Conservation (phyloP, 2,113 vertebrate genomes). For the Thamnophis sirtalis region DNA sequence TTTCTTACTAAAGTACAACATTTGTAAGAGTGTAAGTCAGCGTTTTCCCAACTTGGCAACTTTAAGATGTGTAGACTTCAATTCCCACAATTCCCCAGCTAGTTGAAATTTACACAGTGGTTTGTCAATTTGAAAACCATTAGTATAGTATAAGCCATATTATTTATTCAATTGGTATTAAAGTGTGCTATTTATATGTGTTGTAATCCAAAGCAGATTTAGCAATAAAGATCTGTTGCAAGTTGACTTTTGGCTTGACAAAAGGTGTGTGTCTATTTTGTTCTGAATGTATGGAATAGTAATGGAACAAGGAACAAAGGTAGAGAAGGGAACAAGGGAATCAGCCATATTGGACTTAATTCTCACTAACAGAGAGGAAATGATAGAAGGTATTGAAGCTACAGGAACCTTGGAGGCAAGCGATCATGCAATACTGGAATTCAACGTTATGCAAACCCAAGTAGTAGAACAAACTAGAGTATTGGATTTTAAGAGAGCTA, state of each 20-base stretch:
- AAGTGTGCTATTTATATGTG: not conserved
- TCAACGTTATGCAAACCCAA: too few species aligned
- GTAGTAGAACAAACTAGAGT: too few species aligned
- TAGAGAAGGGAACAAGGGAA: too few species aligned
- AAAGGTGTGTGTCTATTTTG: too few species aligned
- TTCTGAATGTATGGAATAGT: not conserved
- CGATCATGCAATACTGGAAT: too few species aligned
- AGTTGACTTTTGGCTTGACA: not conserved
- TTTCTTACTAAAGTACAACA: not conserved
- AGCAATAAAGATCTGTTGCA: conserved; percentile 26
- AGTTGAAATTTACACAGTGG: not conserved
- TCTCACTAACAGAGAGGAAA: too few species aligned
- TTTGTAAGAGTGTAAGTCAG: conserved; percentile 21
- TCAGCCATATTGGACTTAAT: too few species aligned
- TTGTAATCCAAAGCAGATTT: not conserved
- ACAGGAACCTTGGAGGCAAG: too few species aligned
- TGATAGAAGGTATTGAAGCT: too few species aligned
- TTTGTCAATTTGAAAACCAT: not conserved
- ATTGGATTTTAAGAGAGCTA: too few species aligned
- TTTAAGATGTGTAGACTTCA: not conserved
- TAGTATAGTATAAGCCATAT: not conserved
- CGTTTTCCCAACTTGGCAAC: not conserved
- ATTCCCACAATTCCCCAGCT: not conserved
- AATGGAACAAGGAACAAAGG: not conserved
- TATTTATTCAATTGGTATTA: conserved; percentile 30